Conservation (phyloP, 2,113 vertebrate species). For the Rattus norvegicus region DNA sequence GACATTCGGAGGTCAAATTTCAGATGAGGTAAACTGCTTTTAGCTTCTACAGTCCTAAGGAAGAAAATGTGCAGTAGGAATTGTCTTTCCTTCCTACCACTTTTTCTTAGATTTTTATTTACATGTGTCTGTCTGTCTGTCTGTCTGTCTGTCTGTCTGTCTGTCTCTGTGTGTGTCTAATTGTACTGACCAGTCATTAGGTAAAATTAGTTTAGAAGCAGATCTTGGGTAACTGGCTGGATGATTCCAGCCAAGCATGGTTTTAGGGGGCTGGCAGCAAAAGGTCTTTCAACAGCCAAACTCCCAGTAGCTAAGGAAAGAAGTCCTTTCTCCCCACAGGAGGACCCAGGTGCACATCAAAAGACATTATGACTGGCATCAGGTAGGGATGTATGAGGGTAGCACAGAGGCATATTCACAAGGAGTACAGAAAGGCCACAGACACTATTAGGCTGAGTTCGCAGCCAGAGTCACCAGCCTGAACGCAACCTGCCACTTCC, state of each 20-base stretch:
- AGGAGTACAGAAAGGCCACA: not conserved
- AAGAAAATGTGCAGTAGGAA: not conserved
- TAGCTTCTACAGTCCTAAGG: not conserved
- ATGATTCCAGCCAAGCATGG: not conserved
- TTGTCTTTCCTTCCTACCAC: not conserved
- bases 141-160: not conserved
- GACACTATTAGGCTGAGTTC: not conserved
- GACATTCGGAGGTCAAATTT: constrained; percentile 98
- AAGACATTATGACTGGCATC: not conserved
- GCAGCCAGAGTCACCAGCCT: not conserved
- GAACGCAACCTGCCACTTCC: not conserved
- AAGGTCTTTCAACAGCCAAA: not conserved
- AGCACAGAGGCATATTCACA: not conserved
- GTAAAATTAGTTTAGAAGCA: not conserved
- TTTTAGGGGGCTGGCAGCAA: not conserved
- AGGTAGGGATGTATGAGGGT: not conserved
- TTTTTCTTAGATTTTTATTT: not conserved
- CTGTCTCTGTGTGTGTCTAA: not conserved
- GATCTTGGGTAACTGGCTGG: not conserved
- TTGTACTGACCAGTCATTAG: not conserved
- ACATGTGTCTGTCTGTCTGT: not conserved
- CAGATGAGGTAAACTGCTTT: constrained; percentile 93
- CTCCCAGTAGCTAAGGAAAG: not conserved
- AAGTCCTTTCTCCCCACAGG: not conserved
- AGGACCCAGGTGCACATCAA: not conserved